Conservation (phyloP, 2,888 invertebrate genomes). For the Lissonota sp. region DNA sequence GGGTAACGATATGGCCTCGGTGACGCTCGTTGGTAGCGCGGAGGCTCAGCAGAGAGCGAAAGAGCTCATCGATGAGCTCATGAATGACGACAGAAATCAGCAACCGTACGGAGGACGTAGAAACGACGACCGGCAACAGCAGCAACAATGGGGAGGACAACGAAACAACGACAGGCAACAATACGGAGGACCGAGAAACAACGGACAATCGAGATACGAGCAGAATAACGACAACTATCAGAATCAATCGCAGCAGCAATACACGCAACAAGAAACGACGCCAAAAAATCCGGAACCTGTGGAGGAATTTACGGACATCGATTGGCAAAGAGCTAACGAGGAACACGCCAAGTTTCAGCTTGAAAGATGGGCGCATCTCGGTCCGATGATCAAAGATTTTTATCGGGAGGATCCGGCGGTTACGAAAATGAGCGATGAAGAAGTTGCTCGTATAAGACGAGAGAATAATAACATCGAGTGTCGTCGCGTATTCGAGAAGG, state of each 20-base stretch:
- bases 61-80: slow-evolving; percentile 82
- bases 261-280: background rate
- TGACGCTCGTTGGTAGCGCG: slow-evolving; percentile 85
- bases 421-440: slow-evolving; percentile 86
- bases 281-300: background rate
- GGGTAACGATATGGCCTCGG: slow-evolving; percentile 80
- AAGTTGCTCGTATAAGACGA: slow-evolving; percentile 88
- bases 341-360: slow-evolving; percentile 84
- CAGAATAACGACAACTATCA: no score
- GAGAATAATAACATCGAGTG: slow-evolving; percentile 91
- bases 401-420: slow-evolving; percentile 92
- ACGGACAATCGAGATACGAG: slow-evolving; percentile 22
- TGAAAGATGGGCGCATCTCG: slow-evolving; percentile 87
- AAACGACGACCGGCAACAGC: no score
- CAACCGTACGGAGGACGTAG: no score
- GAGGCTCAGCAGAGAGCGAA: slow-evolving; percentile 84
- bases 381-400: slow-evolving; percentile 91
- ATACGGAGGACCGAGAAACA: no score
- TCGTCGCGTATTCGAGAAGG: slow-evolving; percentile 87
- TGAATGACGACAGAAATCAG: slow-evolving; percentile 58
- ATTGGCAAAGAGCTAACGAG: slow-evolving; percentile 87
- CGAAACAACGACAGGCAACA: no score
- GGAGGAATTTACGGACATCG: slow-evolving; percentile 78
- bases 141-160: no score
- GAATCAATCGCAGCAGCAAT: background rate